Evolutionary conservation across 92 coral and sea anemone species (phyloP).

Genomic region (Phenganax stokvisi): DNA sequence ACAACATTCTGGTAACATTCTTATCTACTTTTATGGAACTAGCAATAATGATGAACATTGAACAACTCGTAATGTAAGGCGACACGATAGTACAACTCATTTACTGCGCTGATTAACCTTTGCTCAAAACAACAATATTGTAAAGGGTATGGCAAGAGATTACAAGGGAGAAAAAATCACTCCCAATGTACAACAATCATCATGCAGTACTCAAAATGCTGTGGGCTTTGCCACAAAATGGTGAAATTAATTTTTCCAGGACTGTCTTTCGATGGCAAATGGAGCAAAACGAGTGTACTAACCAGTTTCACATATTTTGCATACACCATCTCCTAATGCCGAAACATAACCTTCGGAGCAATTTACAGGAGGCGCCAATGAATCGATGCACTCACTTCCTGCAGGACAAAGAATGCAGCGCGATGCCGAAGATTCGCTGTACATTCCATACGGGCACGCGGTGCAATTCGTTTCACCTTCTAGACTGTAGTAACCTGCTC

Average conservation of each 20-base stretch:
- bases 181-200: too few species aligned
- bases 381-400: slow-evolving; percentile 77
- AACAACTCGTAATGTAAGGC: too few species aligned
- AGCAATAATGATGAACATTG: too few species aligned
- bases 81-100: too few species aligned
- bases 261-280: neutral
- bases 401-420: slow-evolving; percentile 82
- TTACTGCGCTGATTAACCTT: too few species aligned
- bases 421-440: slow-evolving; percentile 70
- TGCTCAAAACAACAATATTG: too few species aligned
- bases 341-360: slow-evolving; percentile 81
- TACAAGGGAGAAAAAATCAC: too few species aligned
- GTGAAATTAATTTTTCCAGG: neutral
- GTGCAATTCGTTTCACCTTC: slow-evolving; percentile 77
- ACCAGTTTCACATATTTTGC: slow-evolving; percentile 69
- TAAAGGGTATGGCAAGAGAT: too few species aligned
- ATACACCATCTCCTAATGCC: slow-evolving; percentile 59
- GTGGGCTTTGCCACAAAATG: neutral
- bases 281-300: slow-evolving; percentile 16
- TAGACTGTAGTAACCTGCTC: slow-evolving; percentile 76
- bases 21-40: too few species aligned
- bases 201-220: too few species aligned
- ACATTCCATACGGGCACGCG: slow-evolving; percentile 59
- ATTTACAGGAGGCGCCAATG: slow-evolving; percentile 71
- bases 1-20: too few species aligned